Evolutionary conservation across 2,113 vertebrate species (phyloP), one percentile per base, ranked within the genome.

Genomic region (Syrmaticus mikado): DNA sequence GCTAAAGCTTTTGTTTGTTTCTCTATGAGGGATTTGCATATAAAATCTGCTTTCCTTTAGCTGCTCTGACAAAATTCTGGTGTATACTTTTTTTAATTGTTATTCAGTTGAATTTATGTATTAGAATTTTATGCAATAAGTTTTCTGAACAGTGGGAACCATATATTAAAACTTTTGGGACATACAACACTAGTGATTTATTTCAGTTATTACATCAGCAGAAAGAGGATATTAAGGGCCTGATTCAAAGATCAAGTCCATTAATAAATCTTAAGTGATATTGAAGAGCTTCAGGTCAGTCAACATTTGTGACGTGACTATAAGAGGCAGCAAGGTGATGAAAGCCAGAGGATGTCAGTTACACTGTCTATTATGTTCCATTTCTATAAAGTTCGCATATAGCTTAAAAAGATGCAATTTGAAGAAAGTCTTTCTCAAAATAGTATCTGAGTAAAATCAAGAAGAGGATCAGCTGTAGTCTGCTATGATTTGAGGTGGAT

Each of bases 51-150:
- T 82, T 91, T 92, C 17, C 41, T 77, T 80, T 77, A 60, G 41
- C 64, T 92, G 45, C 82, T 89, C 13, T 80, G 45, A 71, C 19
- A 87, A 74, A 92, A 79, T 38, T 30, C 25, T 82, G 40, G 73
- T 70, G 50, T 77, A 24, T 71, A 89, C 60, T 61, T 84, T 79
- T 52, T 55, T 52, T 10, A 1, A 70, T 53, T 53, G 27, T 53
- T 53, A 84, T 72, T 76, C 13, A 18, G 28, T 30, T 74, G 46
- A 81, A 82, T 83, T 64, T 89, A 67, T 89, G 46, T 91, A 53
- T 89, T 82, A 67, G 38, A 76, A 71, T 77, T 85, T 64, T 78
- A 79, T 92, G 81, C 81, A 76, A 10, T 75, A 95, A 89, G 27
- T 83, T 93, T 87, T 75, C 68, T 81, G 68, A 72, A 32, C n/a